phyloP scores from a whole-genome alignment of 2,113 vertebrate species.

The Leptobrachium ailaonicum region DNA sequence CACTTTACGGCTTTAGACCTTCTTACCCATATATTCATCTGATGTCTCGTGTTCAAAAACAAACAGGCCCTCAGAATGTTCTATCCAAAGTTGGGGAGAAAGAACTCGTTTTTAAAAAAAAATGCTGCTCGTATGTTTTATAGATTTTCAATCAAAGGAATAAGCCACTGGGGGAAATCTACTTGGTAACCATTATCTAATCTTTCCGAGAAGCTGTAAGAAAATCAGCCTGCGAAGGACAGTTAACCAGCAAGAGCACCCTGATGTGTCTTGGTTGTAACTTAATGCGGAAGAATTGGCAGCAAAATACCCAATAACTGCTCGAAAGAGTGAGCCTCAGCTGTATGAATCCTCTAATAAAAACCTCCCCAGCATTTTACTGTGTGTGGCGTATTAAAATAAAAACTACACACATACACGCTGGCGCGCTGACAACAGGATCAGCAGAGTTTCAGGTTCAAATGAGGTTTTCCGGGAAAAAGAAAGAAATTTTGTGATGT shows the following conservation, averaged over 20 bases:
- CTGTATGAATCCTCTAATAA: slow-evolving; percentile 72
- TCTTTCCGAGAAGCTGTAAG: slow-evolving; percentile 40
- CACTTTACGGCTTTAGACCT: too few species aligned
- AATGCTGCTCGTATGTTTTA: slow-evolving; percentile 14
- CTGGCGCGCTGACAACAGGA: slow-evolving; percentile 65
- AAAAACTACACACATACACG: slow-evolving; percentile 57
- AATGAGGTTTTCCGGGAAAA: slow-evolving; percentile 53
- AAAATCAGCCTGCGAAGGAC: slow-evolving; percentile 13
- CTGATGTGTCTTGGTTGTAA: slow-evolving; percentile 51
- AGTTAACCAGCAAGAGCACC: slow-evolving; percentile 47
- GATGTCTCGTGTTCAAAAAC: too few species aligned
- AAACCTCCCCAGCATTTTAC: slow-evolving; percentile 69
- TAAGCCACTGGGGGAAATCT: slow-evolving; percentile 18
- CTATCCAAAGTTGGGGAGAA: too few species aligned
- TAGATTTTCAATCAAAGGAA: slow-evolving; percentile 41
- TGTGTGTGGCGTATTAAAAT: slow-evolving; percentile 62
- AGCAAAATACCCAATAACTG: slow-evolving; percentile 62
- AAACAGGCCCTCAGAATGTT: too few species aligned
- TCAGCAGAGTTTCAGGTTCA: slow-evolving; percentile 63
- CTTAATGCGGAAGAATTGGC: slow-evolving; percentile 62
- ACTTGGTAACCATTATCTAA: slow-evolving; percentile 43
- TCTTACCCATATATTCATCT: too few species aligned
- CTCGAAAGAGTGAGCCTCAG: slow-evolving; percentile 72
- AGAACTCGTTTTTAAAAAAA: too few species aligned
- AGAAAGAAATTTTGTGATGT: background rate